Percentiles rank a stretch among this genome's conserved stretches.
These are phyloP conservation scores for Sisyra terminalis DNA, from an alignment of 2,888 invertebrate genomes.

Conservation along the genomic window DNA sequence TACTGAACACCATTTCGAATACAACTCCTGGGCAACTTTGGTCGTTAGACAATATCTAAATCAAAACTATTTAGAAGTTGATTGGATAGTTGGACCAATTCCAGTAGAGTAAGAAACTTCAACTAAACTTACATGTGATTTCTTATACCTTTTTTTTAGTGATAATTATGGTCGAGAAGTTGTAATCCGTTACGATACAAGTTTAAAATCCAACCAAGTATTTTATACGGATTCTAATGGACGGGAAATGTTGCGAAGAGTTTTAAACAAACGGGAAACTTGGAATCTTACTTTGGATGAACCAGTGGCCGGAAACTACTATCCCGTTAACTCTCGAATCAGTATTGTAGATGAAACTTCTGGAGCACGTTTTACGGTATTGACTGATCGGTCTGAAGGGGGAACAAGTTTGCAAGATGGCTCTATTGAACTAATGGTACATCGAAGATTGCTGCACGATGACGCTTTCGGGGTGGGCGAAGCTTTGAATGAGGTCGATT, in stretches of 20 bases:
- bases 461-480: conserved; percentile 91
- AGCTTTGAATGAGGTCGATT: conserved; percentile 68
- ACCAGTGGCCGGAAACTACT: conserved; percentile 75
- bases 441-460: conserved; percentile 67
- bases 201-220: conserved; percentile 38
- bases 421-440: conserved; percentile 69
- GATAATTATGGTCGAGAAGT: conserved; percentile 67
- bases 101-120: conserved; percentile 27
- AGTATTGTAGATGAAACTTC: conserved; percentile 35
- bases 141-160: conserved; percentile 17
- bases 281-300: conserved; percentile 56
- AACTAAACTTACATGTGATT: background rate
- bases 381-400: conserved; percentile 70
- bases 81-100: conserved; percentile 48
- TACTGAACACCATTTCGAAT: too few relatives aligned
- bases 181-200: conserved; percentile 50
- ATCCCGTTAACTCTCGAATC: conserved; percentile 77
- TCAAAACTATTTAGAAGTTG: conserved; percentile 32
- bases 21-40: conserved; percentile 44
- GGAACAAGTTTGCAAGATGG: conserved; percentile 63
- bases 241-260: conserved; percentile 61
- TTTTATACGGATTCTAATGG: conserved; percentile 95
- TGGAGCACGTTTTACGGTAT: conserved; percentile 32
- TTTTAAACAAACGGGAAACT: conserved; percentile 50
- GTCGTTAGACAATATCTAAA: conserved; percentile 36